phyloP scores from a whole-genome alignment of 2,113 vertebrate species.

The Chaetorhynchus papuensis region DNA sequence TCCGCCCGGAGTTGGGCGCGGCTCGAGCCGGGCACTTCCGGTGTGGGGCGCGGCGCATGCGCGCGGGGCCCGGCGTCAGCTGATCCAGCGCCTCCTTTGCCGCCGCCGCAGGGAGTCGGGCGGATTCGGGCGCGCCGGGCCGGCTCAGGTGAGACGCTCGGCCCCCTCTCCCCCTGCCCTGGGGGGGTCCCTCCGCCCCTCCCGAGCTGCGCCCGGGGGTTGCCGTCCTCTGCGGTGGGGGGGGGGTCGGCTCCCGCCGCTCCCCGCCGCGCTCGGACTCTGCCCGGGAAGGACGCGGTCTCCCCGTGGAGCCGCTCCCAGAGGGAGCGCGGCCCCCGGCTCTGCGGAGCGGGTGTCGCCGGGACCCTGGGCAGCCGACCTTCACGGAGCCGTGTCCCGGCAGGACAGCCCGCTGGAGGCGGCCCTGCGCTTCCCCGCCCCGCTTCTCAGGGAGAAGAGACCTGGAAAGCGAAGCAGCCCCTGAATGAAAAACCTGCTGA shows the following conservation, averaged over 20 bases:
- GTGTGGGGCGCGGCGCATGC: neutral
- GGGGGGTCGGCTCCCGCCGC: no score
- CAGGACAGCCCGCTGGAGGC: neutral
- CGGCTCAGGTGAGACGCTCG: neutral
- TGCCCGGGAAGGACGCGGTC: neutral
- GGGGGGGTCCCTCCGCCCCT: neutral
- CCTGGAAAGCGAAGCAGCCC: neutral
- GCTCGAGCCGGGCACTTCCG: neutral
- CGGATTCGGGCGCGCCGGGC: neutral
- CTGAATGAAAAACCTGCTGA: neutral
- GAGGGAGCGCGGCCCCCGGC: neutral
- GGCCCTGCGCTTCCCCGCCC: neutral
- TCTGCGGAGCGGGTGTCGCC: neutral
- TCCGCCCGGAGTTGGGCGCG: neutral
- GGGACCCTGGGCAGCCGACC: neutral
- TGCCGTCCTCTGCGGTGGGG: neutral
- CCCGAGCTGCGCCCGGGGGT: rapidly evolving
- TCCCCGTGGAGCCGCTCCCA: no score
- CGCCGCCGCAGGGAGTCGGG: neutral
- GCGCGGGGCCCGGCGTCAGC: neutral
- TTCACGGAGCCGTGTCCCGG: neutral
- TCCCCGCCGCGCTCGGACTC: no score
- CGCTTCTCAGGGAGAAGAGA: neutral
- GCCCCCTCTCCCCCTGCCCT: rapidly evolving
- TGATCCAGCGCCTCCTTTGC: neutral